Evolutionary conservation across 2,797 vertebrate species (phyloP).

Genomic region (Danio tinwini): DNA sequence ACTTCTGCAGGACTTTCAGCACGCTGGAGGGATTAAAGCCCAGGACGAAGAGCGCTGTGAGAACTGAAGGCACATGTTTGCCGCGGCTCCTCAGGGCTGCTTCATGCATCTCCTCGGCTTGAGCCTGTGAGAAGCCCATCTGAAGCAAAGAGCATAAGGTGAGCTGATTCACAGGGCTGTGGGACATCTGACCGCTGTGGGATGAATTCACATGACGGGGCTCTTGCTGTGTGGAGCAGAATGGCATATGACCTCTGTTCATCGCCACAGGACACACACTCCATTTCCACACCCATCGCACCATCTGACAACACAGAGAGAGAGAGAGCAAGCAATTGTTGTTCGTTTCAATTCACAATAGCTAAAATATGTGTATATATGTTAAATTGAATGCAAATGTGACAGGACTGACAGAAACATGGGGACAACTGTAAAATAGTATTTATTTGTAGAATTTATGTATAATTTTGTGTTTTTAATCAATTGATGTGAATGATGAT

Average conservation of each 20-base stretch:
- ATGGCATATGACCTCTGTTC: constrained; percentile 27
- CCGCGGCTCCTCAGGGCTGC: constrained; percentile 52
- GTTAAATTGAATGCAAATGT: no score
- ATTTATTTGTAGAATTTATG: no score
- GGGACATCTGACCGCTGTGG: not conserved
- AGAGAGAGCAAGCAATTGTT: not conserved
- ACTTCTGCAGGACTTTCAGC: constrained; percentile 76
- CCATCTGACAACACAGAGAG: constrained; percentile 62
- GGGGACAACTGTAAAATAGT: no score
- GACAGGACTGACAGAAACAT: no score
- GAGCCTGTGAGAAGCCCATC: constrained; percentile 83
- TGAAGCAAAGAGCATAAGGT: constrained; percentile 66
- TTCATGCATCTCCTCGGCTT: constrained; percentile 71
- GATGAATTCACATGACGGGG: not conserved
- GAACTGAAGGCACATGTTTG: constrained; percentile 64
- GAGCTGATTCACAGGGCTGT: constrained; percentile 36
- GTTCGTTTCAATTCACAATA: not conserved
- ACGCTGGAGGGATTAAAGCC: constrained; percentile 80
- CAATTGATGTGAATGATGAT: no score
- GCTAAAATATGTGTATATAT: no score
- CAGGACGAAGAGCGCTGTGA: constrained; percentile 78
- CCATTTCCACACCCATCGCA: constrained; percentile 62
- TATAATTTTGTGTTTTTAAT: no score
- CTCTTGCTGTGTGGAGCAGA: constrained; percentile 60
- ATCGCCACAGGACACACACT: not conserved